Evolutionary conservation across 2,888 invertebrate species (phyloP).

Genomic region (Papilio protenor): DNA sequence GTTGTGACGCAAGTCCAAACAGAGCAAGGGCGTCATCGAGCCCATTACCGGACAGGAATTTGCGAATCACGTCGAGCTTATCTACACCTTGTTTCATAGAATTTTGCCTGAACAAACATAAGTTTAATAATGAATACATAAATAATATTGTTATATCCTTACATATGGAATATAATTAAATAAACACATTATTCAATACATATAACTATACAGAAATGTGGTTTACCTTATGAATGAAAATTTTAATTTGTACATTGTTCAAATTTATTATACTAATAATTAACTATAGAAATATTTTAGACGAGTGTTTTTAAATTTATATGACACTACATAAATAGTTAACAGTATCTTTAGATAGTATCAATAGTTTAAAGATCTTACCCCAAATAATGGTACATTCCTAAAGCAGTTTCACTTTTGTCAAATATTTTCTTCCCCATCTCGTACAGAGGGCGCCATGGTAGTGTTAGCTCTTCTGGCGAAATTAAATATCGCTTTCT

Average conservation of each 20-base stretch:
- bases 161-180: neutral
- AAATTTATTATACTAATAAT: neutral
- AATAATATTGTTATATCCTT: neutral
- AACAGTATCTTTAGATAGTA: neutral
- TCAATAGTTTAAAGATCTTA: constrained; percentile 60
- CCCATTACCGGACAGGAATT: constrained; percentile 74
- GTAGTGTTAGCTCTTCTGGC: constrained; percentile 91
- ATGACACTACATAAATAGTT: neutral
- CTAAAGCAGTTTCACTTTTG: constrained; percentile 81
- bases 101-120: constrained; percentile 72
- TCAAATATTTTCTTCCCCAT: constrained; percentile 85
- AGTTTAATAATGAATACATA: constrained; percentile 42
- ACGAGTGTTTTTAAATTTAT: neutral
- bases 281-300: neutral
- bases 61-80: constrained; percentile 71
- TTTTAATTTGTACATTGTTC: neutral
- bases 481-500: constrained; percentile 91
- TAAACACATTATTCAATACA: neutral
- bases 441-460: constrained; percentile 94
- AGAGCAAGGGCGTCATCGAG: constrained; percentile 69
- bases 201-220: neutral
- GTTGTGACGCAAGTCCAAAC: constrained; percentile 66
- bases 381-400: constrained; percentile 85
- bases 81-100: constrained; percentile 62
- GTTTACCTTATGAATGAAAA: neutral